phyloP scores from a whole-genome alignment of 2,797 vertebrate species.

The Gastrophryne carolinensis region DNA sequence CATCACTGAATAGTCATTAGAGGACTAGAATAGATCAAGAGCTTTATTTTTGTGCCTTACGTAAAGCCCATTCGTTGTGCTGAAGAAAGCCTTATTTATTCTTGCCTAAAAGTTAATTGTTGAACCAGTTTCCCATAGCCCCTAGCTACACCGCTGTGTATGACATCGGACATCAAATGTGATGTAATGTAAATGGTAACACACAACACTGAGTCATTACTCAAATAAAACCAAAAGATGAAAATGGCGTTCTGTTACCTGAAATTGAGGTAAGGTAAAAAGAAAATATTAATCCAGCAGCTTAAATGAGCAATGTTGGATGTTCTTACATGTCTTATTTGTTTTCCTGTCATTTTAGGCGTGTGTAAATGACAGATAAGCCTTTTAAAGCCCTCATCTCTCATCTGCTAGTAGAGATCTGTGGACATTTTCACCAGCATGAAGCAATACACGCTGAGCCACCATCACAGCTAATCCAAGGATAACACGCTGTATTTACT shows the following conservation, averaged over 20 bases:
- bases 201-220: too few species aligned
- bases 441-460: not conserved
- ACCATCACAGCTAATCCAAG: conserved; percentile 12
- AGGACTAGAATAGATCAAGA: too few species aligned
- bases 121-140: too few species aligned
- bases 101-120: too few species aligned
- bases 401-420: not conserved
- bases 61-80: too few species aligned
- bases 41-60: too few species aligned
- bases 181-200: not conserved
- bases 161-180: too few species aligned
- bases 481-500: conserved; percentile 20
- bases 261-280: not conserved
- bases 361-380: conserved; percentile 16
- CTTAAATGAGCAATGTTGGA: not conserved
- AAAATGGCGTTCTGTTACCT: not conserved
- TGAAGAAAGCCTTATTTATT: too few species aligned
- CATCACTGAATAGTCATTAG: too few species aligned
- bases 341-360: conserved; percentile 10
- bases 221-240: not conserved
- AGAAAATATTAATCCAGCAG: not conserved
- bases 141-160: too few species aligned
- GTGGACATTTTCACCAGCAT: conserved; percentile 24
- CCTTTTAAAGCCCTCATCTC: not conserved
- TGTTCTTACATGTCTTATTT: not conserved